Base-by-base conservation (phyloP, 2,113 vertebrate species). In the Osmerus eperlanus region DNA sequence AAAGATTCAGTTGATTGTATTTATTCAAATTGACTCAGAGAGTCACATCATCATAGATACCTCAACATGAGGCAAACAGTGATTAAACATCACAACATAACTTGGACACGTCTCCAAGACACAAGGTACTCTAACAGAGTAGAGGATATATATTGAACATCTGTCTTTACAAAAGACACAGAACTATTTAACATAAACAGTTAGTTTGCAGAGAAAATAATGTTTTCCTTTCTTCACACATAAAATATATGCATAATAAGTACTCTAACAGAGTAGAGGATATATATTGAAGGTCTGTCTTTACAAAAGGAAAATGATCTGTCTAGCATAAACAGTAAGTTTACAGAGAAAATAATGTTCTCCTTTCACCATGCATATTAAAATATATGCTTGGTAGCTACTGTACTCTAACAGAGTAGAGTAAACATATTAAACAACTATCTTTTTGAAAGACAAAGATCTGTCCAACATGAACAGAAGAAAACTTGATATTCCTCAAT, bases 101-200 rank as follows among this genome's bases (percentile, higher is more conserved):
- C 54, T 47, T 66, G 63, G 55, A 66, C 53, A 66, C 19, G 32
- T 73, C 32, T 67, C 63, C 62, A 73, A 67, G 64, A 58, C 13
- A 41, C 2, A 14, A 59, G 41, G 41, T 54, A 65, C 54, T 62
- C 60, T 25, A 62, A 62, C 60, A 14, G 60, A 62, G 23, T 61
- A 61, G 4, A 23, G 12, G 59, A 21, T 28, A 14, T 4, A 62
- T 25, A 29, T 62, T 28, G 12, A 62, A 47, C 41, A 47, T 11
- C 23, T 28, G 60, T 62, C 60, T 62, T 62, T 62, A 29, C 23
- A 62, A 62, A 29, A 62, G 14, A 62, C 21, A 61, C 19, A 12
- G 58, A 13, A 62, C 1, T 12, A 18, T 62, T 62, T 21, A 62
- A 62, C 23, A 62, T 25, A 16, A 62, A 62, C 23, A 47, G 23